Base-by-base conservation (phyloP, 1,140 invertebrate genomes). In the Nixonia krombeini region DNA sequence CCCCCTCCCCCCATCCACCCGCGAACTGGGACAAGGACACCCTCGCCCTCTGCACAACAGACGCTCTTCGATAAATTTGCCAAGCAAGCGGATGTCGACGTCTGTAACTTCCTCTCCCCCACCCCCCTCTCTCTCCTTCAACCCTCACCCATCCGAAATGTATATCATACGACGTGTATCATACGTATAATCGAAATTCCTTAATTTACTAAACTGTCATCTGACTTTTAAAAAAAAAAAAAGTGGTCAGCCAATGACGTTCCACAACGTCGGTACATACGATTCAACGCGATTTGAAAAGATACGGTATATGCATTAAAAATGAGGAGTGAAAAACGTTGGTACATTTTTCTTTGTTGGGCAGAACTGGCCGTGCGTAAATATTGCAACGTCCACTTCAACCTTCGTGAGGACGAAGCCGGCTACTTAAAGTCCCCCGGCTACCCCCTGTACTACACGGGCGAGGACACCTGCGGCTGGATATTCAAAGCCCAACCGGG, bases 361-460 rank as follows among this genome's bases (percentile, higher is more conserved):
- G 16, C 71, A 84, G 83, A 85, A 62, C 41, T 52, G 1, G 77
- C 77, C 0, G 80, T 85, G n/a, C 63, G 62, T 5, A 81, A 75
- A 63, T 84, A 79, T 40, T 85, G 83, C 62, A 85, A 85, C 53
- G 70, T 70, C 7, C 64, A 81, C 17, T 51, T 84, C n/a, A 71
- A 63, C 35, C 75, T 85, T n/a, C 50, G 50, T 3, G 58, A 21
- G 0, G 72, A 71, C 0, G 73, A 78, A 21, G 79, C 72, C n/a
- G 83, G 83, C 5, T 85, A 80, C 46, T 58, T 85, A 7, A 79
- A 76, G 45, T 80, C 80, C 0, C 83, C 83, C 0, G 83, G 83
- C 17, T 85, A 84, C 44, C 83, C 83, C 1, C 58, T 81, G 0
- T 85, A 81, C 16, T 85, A 84, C 46, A 45, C 76, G 1, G 81